These are phyloP conservation scores for Drosophila aldrichi DNA, from an alignment of 2,888 invertebrate species.

Conservation along the genomic window DNA sequence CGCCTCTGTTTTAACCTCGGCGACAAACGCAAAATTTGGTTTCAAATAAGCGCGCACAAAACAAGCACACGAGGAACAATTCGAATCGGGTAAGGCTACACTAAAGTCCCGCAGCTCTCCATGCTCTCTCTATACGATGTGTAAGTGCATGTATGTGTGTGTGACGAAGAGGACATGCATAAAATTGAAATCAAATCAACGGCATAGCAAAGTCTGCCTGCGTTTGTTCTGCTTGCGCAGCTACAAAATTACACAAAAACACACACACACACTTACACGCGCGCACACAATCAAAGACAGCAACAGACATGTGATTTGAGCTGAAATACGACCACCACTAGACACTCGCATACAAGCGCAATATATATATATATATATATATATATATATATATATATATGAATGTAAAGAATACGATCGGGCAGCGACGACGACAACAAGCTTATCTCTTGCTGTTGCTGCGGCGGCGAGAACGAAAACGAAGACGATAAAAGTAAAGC, in stretches of 20 bases:
- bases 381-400: neutral
- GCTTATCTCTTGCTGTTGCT: constrained; percentile 63
- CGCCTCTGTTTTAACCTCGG: constrained; percentile 2
- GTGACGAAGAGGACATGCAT: constrained; percentile 33
- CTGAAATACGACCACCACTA: constrained; percentile 73
- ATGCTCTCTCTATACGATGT: neutral
- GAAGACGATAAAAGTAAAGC: constrained; percentile 79
- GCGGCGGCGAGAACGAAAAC: constrained; percentile 50
- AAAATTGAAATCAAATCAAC: constrained; percentile 28
- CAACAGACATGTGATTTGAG: constrained; percentile 68
- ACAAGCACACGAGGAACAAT: constrained; percentile 19
- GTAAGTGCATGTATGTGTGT: neutral
- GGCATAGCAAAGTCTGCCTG: constrained; percentile 55
- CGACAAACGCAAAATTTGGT: constrained; percentile 9
- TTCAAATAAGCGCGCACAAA: constrained; percentile 51
- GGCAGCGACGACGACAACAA: constrained; percentile 56
- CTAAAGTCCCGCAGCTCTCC: constrained; percentile 9
- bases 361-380: too few relatives aligned
- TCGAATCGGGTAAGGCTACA: constrained; percentile 10
- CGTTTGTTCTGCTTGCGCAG: constrained; percentile 65
- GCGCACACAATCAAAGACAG: constrained; percentile 20
- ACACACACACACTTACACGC: constrained; percentile 23
- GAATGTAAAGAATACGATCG: constrained; percentile 58
- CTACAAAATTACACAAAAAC: constrained; percentile 61
- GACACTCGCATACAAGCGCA: constrained; percentile 21